These are phyloP conservation scores for Blastomussa wellsi DNA, from an alignment of 92 coral and sea anemone species.

Conservation along the genomic window DNA sequence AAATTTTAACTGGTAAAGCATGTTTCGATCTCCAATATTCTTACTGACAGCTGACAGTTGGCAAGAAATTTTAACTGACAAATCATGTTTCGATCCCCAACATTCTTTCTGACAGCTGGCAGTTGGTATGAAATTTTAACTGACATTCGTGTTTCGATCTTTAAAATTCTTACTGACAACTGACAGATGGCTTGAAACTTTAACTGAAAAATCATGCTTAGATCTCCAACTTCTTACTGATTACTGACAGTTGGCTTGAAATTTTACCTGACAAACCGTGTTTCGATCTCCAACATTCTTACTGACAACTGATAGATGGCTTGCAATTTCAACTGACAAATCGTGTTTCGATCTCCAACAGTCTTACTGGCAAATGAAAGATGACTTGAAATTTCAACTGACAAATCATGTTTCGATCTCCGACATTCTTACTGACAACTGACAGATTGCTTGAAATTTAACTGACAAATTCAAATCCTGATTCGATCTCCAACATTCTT, in stretches of 20 bases:
- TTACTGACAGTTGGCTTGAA: not conserved
- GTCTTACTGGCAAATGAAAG: not conserved
- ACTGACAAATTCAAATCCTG: too few relatives aligned
- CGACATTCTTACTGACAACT: not conserved
- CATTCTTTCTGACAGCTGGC: too few relatives aligned
- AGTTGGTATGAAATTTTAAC: too few relatives aligned
- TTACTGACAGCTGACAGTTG: too few relatives aligned
- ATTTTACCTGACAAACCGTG: not conserved
- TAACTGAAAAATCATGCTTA: not conserved
- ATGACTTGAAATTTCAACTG: not conserved
- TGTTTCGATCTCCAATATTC: too few relatives aligned
- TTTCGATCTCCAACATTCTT: not conserved
- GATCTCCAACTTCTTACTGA: not conserved
- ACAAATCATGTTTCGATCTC: not conserved
- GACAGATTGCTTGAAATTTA: too few relatives aligned
- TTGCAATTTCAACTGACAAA: not conserved
- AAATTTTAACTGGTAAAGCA: not conserved
- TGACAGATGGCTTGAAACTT: not conserved
- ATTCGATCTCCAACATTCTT: not conserved
- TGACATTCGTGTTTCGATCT: too few relatives aligned
- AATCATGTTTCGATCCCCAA: too few relatives aligned
- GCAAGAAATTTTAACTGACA: too few relatives aligned
- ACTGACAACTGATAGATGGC: not conserved
- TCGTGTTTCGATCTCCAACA: not conserved
- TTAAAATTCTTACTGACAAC: not conserved